phyloP scores from a whole-genome alignment of 2,797 vertebrate genomes.

The Liasis olivaceus region DNA sequence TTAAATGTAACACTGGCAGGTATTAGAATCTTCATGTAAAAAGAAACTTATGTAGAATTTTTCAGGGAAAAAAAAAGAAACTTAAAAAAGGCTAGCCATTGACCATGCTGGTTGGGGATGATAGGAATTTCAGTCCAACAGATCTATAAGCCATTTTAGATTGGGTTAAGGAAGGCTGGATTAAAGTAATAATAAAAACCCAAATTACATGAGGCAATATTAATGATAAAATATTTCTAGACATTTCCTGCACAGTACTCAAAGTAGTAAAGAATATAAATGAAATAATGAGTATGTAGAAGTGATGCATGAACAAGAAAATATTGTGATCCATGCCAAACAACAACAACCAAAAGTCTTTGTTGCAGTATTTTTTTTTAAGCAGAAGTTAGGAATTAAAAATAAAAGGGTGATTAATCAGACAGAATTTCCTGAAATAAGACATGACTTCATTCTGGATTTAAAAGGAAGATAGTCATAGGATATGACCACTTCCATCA shows the following conservation, averaged over 20 bases:
- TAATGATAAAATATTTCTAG: neutral
- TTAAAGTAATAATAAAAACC: neutral
- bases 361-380: constrained; percentile 23
- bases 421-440: constrained; percentile 45
- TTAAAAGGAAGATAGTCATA: constrained; percentile 6
- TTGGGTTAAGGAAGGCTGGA: neutral
- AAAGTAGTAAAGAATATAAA: constrained; percentile 35
- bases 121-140: neutral
- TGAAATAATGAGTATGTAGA: constrained; percentile 27
- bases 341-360: constrained; percentile 1
- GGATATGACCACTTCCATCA: neutral
- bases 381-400: constrained; percentile 11
- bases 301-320: constrained; percentile 10
- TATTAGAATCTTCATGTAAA: neutral
- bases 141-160: neutral
- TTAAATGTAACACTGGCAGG: neutral
- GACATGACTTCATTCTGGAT: constrained; percentile 37
- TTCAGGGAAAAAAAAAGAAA: neutral
- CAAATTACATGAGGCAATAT: neutral
- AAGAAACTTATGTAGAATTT: neutral
- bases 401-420: constrained; percentile 39
- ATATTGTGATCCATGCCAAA: constrained; percentile 16
- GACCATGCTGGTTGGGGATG: neutral
- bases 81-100: neutral
- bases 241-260: neutral